Conservation (phyloP, 1,140 invertebrate species). For the Drosophila tristis region DNA sequence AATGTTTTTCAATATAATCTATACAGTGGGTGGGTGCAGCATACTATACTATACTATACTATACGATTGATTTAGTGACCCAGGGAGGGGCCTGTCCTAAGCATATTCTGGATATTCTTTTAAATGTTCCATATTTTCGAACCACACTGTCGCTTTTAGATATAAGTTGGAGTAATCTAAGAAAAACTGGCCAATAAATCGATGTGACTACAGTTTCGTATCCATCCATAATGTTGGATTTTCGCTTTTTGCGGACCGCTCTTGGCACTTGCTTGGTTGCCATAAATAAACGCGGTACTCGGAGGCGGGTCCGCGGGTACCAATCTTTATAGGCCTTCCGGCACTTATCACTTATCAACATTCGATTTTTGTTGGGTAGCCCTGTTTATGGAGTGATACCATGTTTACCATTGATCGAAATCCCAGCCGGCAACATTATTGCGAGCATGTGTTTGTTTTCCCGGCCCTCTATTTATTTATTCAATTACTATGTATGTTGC, state of each 20-base stretch:
- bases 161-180: neutral
- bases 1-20: too few species aligned
- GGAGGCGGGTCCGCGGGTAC: neutral
- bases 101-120: too few species aligned
- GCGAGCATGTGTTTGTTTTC: conserved; percentile 47
- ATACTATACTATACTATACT: too few species aligned
- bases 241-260: neutral
- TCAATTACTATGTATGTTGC: conserved; percentile 39
- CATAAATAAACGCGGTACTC: conserved; percentile 2
- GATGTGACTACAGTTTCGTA: neutral
- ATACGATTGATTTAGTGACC: too few species aligned
- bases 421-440: conserved; percentile 47
- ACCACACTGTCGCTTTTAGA: too few species aligned
- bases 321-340: conserved; percentile 21
- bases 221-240: conserved; percentile 7
- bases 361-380: conserved; percentile 30
- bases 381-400: conserved; percentile 57
- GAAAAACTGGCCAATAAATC: neutral
- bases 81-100: too few species aligned
- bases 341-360: conserved; percentile 63
- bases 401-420: conserved; percentile 50
- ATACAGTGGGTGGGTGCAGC: too few species aligned
- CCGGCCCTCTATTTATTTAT: conserved; percentile 39
- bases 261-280: conserved; percentile 1
- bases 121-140: too few species aligned